Evolutionary conservation across 2,888 invertebrate species (phyloP).

Genomic region (Leucozona laternaria): DNA sequence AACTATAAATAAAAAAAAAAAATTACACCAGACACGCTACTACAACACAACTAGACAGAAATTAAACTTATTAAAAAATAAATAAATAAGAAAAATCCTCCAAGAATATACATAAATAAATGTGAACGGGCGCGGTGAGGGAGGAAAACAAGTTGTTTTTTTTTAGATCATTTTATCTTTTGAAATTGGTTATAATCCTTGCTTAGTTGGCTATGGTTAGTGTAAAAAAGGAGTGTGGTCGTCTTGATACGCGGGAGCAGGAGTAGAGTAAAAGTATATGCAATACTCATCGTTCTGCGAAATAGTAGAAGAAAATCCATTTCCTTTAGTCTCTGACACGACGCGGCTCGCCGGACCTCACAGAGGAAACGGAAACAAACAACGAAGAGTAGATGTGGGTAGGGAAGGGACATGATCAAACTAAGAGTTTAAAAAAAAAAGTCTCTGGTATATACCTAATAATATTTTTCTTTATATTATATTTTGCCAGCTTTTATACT

Average conservation of each 20-base stretch:
- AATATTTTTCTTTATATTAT: slow-evolving; percentile 52
- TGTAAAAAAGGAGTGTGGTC: slow-evolving; percentile 27
- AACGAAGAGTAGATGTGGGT: slow-evolving; percentile 12
- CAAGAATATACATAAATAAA: not conserved
- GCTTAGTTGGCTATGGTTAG: slow-evolving; percentile 45
- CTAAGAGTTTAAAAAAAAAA: slow-evolving; percentile 38
- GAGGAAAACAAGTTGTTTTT: slow-evolving; percentile 2
- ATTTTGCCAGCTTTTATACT: slow-evolving; percentile 8
- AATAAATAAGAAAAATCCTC: slow-evolving; percentile 16
- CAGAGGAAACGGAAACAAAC: slow-evolving; percentile 49
- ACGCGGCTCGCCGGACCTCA: not conserved
- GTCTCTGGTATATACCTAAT: slow-evolving; percentile 43
- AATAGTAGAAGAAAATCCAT: slow-evolving; percentile 51
- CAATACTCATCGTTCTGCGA: slow-evolving; percentile 18
- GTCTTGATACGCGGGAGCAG: not conserved
- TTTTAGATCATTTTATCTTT: slow-evolving; percentile 26
- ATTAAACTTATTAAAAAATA: slow-evolving; percentile 35
- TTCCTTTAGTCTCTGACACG: slow-evolving; percentile 47
- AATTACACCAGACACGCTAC: slow-evolving; percentile 70
- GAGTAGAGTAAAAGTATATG: slow-evolving; percentile 26
- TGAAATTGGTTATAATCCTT: slow-evolving; percentile 55
- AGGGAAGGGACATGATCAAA: not conserved
- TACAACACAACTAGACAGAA: slow-evolving; percentile 30
- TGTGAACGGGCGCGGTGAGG: not conserved
- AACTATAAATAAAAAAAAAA: slow-evolving; percentile 62